Conservation (phyloP, 2,113 vertebrate species). For the Delphinapterus leucas region DNA sequence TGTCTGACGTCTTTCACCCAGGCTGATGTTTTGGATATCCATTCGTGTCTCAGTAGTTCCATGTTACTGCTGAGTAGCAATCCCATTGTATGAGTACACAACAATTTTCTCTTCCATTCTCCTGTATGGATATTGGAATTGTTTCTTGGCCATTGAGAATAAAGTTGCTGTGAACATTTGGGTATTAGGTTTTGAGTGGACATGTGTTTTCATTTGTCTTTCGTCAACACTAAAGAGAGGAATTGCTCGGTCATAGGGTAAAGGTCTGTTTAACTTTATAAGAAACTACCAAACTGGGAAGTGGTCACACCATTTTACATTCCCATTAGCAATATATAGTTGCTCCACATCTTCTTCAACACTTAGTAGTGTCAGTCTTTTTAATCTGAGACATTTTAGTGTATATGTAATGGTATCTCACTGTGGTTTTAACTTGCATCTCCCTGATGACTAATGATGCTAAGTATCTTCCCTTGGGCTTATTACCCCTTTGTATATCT, state of each 20-base stretch:
- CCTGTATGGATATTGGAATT: neutral
- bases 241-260: neutral
- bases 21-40: neutral
- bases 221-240: neutral
- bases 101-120: neutral
- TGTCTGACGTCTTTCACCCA: neutral
- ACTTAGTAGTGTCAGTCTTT: too few species aligned
- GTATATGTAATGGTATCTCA: neutral
- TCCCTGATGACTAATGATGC: neutral
- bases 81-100: neutral
- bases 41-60: neutral
- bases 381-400: neutral
- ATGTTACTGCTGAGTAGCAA: neutral
- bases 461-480: neutral
- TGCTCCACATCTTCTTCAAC: neutral
- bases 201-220: neutral
- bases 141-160: neutral
- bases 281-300: neutral
- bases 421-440: neutral
- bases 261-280: neutral
- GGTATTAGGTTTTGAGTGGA: neutral
- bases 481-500: neutral
- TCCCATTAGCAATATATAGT: neutral
- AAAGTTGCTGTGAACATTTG: too few species aligned
- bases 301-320: neutral